phyloP scores from a whole-genome alignment of 2,113 vertebrate genomes.

The Silurus glanis region DNA sequence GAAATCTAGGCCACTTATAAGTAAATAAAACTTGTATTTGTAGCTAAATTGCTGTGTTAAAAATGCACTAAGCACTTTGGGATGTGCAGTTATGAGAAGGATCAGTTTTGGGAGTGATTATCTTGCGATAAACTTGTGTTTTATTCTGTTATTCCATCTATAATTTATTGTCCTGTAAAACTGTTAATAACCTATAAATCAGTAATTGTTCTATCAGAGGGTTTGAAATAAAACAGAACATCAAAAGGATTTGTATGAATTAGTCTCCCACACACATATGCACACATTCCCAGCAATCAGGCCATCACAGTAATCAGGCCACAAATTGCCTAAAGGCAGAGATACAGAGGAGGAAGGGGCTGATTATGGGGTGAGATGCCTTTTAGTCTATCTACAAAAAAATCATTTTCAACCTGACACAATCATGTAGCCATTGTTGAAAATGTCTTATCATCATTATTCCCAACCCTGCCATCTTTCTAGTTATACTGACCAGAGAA shows the following conservation, averaged over 20 bases:
- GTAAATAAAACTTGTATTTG: neutral
- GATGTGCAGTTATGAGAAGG: neutral
- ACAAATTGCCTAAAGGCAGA: conserved; percentile 32
- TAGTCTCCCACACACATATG: neutral
- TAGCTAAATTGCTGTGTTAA: neutral
- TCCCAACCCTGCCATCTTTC: neutral
- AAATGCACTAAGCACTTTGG: neutral
- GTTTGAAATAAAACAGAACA: neutral
- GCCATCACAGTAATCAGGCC: conserved; percentile 43
- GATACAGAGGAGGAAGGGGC: conserved; percentile 3
- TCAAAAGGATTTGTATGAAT: neutral
- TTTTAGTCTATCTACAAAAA: neutral
- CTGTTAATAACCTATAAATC: neutral
- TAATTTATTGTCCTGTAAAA: neutral
- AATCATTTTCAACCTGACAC: neutral
- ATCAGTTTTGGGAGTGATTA: neutral
- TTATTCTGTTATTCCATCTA: neutral
- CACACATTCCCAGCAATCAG: neutral
- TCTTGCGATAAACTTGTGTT: neutral
- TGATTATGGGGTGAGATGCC: neutral
- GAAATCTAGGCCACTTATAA: neutral
- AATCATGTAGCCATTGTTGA: neutral
- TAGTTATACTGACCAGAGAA: neutral
- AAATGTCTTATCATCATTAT: neutral
- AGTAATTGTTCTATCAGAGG: neutral